A percentile compares a stretch with the other conserved stretches of the same genome.
Conservation (phyloP, 2,113 vertebrate genomes). For the Bubo blakistoni region DNA sequence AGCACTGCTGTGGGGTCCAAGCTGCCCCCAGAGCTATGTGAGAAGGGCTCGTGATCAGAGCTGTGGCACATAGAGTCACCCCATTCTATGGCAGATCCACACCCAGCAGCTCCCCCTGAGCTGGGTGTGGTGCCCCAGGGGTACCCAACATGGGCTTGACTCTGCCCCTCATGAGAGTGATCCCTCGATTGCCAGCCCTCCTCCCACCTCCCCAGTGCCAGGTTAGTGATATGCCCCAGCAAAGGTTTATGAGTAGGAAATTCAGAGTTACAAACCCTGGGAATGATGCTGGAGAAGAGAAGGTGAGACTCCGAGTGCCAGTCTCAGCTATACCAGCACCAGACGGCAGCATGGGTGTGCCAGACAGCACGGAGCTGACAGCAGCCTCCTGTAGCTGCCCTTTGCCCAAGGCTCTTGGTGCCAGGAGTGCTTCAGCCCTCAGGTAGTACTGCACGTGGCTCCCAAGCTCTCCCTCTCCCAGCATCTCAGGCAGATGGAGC, state of each 20-base stretch:
- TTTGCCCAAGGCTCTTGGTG: background rate
- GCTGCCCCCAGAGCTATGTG: background rate
- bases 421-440: background rate
- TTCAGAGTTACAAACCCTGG: background rate
- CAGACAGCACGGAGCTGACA: background rate
- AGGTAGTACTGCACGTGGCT: accelerated
- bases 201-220: background rate
- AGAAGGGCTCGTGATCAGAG: background rate
- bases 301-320: background rate
- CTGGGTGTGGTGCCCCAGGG: background rate
- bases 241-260: background rate
- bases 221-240: accelerated
- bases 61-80: background rate
- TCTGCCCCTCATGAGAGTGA: background rate
- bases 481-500: background rate
- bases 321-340: background rate
- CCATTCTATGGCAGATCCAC: background rate
- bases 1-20: accelerated
- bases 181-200: accelerated
- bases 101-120: background rate
- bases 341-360: background rate
- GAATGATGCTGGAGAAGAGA: background rate
- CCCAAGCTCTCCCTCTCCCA: background rate
- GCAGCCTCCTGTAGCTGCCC: constrained; percentile 7
- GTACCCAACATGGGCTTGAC: background rate